phyloP scores from a whole-genome alignment of 2,113 vertebrate species.

The Serilophus lunatus region DNA sequence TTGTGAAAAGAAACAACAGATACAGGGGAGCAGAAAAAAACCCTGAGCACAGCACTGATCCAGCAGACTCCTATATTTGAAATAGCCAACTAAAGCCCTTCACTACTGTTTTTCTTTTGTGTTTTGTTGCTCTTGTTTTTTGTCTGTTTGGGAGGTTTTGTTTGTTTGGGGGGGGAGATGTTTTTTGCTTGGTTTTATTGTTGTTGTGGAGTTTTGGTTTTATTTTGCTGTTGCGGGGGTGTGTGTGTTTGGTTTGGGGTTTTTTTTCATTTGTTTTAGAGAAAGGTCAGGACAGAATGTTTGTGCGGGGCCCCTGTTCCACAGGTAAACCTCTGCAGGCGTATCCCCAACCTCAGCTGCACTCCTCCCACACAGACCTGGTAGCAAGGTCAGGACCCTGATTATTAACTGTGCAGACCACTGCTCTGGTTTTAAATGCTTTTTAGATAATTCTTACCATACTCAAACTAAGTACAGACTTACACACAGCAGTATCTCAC shows the following conservation, averaged over 20 bases:
- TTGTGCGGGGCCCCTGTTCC: background rate
- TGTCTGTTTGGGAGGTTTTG: background rate
- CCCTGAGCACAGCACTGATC: background rate
- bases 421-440: background rate
- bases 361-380: background rate
- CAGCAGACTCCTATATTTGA: background rate
- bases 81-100: background rate
- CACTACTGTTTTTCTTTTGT: background rate
- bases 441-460: background rate
- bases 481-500: background rate
- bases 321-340: background rate
- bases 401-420: background rate
- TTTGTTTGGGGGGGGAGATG: no score
- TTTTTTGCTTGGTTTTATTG: background rate
- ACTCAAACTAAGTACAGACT: background rate
- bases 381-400: background rate
- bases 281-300: background rate
- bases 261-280: background rate
- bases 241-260: no score
- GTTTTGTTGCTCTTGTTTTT: background rate
- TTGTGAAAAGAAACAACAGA: background rate
- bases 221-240: background rate
- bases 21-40: accelerated
- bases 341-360: background rate
- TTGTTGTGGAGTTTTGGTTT: no score